phyloP scores from a whole-genome alignment of 2,888 invertebrate species.

The Leptothorax acervorum region DNA sequence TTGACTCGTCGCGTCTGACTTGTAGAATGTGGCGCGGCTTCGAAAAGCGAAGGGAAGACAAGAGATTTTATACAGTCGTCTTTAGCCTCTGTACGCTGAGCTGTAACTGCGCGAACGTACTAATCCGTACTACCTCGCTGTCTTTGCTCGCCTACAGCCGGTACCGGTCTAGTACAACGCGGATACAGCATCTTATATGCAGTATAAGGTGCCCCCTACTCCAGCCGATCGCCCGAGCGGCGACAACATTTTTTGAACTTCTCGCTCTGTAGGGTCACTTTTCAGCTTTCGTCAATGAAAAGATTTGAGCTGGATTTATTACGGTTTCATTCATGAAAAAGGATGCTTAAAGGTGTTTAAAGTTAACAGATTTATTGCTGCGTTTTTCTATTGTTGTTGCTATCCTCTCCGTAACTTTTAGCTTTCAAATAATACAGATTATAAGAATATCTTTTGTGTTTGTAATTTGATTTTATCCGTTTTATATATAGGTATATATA shows the following conservation, averaged over 20 bases:
- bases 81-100: constrained; percentile 25
- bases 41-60: constrained; percentile 32
- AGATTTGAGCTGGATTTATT: neutral
- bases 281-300: neutral
- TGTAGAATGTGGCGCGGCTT: neutral
- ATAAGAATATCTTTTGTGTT: neutral
- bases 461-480: neutral
- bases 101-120: constrained; percentile 43
- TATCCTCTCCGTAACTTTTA: neutral
- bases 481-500: neutral
- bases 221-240: constrained; percentile 36
- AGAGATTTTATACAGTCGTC: constrained; percentile 23
- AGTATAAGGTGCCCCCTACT: constrained; percentile 76
- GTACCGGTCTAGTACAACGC: constrained; percentile 75
- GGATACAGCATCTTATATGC: constrained; percentile 77
- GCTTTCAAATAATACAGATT: neutral
- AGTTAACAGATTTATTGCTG: neutral
- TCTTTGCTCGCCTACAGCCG: constrained; percentile 73
- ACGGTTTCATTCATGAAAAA: neutral
- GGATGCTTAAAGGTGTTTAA: neutral
- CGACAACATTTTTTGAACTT: constrained; percentile 55
- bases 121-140: constrained; percentile 54
- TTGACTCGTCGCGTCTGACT: neutral
- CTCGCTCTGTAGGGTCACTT: neutral
- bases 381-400: neutral